Percentiles rank a stretch among this genome's conserved stretches.
Evolutionary conservation across 2,888 invertebrate genomes (phyloP).

Genomic region (Tryphoninae sp.): DNA sequence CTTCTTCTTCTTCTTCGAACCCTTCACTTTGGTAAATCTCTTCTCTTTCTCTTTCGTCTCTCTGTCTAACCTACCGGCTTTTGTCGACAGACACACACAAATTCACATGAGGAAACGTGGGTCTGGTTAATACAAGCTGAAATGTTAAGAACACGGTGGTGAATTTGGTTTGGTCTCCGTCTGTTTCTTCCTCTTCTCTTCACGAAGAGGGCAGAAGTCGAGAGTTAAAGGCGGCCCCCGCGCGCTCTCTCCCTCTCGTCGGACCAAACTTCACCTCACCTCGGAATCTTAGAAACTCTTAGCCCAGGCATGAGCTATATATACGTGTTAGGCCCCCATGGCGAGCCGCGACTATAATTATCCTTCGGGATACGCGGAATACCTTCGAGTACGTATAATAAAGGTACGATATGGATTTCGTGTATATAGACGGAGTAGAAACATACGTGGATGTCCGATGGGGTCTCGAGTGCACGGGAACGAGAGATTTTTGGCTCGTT

Average conservation of each 20-base stretch:
- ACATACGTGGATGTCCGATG: neutral
- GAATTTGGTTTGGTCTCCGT: neutral
- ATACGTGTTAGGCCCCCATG: constrained; percentile 57
- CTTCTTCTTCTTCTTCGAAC: constrained; percentile 50
- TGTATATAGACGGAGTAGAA: constrained; percentile 12
- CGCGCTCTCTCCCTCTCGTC: constrained; percentile 19
- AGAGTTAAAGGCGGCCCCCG: constrained; percentile 38
- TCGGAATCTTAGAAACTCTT: constrained; percentile 57
- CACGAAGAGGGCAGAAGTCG: constrained; percentile 41
- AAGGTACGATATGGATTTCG: neutral
- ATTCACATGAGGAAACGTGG: constrained; percentile 40
- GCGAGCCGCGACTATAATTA: constrained; percentile 75
- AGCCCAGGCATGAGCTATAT: neutral
- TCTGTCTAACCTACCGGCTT: neutral
- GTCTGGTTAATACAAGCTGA: constrained; percentile 28
- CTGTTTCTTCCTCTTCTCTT: neutral
- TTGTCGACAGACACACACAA: constrained; percentile 38
- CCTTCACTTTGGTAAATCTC: constrained; percentile 54
- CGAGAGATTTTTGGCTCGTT: constrained; percentile 23
- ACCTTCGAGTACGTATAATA: constrained; percentile 53
- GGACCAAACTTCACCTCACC: constrained; percentile 40
- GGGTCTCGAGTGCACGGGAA: constrained; percentile 8
- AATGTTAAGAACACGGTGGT: constrained; percentile 39
- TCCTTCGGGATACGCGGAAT: constrained; percentile 75
- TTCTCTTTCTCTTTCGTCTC: neutral